Evolutionary conservation across 2,888 invertebrate species (phyloP).

Genomic region (Melanchra persicariae): DNA sequence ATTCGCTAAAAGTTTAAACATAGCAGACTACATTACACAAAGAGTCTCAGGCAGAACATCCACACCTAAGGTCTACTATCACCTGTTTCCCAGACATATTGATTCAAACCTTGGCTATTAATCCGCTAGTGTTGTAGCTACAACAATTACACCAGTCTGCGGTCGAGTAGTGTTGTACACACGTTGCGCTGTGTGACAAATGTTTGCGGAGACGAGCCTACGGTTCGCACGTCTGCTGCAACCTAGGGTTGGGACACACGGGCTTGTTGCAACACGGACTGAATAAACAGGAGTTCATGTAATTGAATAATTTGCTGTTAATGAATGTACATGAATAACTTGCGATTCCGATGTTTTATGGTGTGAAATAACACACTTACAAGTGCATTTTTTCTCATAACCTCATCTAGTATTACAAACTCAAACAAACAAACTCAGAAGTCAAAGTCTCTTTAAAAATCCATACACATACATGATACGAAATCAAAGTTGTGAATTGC

Average conservation of each 20-base stretch:
- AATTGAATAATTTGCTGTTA: conserved; percentile 16
- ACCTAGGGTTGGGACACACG: conserved; percentile 66
- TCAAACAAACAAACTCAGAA: no score
- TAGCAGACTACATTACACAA: background rate
- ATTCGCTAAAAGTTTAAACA: background rate
- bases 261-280: conserved; percentile 29
- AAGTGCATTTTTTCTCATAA: no score
- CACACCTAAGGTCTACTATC: background rate
- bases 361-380: no score
- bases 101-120: conserved; percentile 53
- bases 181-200: conserved; percentile 68
- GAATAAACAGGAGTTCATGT: background rate
- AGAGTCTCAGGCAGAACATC: background rate
- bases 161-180: conserved; percentile 67
- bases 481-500: no score
- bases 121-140: conserved; percentile 61
- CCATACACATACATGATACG: no score
- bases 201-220: conserved; percentile 76
- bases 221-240: conserved; percentile 71
- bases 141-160: conserved; percentile 64
- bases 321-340: conserved; percentile 24
- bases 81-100: conserved; percentile 57
- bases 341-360: background rate
- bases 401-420: no score
- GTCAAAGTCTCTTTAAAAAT: no score